These are phyloP conservation scores for Meganola albula DNA, from an alignment of 2,888 invertebrate species.

Conservation along the genomic window DNA sequence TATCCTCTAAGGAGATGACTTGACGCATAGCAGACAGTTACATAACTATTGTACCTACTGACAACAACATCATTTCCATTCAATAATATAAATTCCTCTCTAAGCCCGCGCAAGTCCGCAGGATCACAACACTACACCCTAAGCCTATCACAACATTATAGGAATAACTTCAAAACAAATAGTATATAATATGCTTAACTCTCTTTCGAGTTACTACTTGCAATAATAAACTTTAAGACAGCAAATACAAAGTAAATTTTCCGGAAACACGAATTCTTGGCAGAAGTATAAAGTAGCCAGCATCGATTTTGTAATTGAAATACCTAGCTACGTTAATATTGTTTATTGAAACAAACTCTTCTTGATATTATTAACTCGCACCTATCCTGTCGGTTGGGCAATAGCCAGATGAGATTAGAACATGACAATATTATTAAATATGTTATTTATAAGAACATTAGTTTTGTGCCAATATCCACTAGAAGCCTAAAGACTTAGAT, in stretches of 20 bases:
- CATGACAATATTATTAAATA: constrained; percentile 32
- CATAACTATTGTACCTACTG: constrained; percentile 35
- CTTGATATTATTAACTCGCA: constrained; percentile 44
- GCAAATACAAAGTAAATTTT: constrained; percentile 32
- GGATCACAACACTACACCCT: constrained; percentile 58
- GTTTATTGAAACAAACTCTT: constrained; percentile 54
- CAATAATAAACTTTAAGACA: constrained; percentile 40
- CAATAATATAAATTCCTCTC: constrained; percentile 52
- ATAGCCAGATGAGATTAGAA: constrained; percentile 29
- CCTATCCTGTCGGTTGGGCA: constrained; percentile 31
- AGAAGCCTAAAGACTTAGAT: constrained; percentile 16
- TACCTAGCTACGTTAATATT: constrained; percentile 52
- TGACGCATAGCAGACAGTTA: constrained; percentile 29
- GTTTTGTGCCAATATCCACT: constrained; percentile 29
- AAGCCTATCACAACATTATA: constrained; percentile 62
- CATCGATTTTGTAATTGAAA: constrained; percentile 53
- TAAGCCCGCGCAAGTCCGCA: constrained; percentile 43
- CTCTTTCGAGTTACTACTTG: constrained; percentile 19
- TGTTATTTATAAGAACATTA: constrained; percentile 23
- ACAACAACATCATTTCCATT: constrained; percentile 34
- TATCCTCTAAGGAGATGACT: too few relatives aligned
- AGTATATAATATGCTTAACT: constrained; percentile 26
- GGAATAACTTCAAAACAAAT: constrained; percentile 50
- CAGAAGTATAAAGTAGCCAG: constrained; percentile 36
- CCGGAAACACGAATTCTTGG: constrained; percentile 34